Base-by-base conservation (phyloP, 2,888 invertebrate genomes). In the Phengaris alcon region DNA sequence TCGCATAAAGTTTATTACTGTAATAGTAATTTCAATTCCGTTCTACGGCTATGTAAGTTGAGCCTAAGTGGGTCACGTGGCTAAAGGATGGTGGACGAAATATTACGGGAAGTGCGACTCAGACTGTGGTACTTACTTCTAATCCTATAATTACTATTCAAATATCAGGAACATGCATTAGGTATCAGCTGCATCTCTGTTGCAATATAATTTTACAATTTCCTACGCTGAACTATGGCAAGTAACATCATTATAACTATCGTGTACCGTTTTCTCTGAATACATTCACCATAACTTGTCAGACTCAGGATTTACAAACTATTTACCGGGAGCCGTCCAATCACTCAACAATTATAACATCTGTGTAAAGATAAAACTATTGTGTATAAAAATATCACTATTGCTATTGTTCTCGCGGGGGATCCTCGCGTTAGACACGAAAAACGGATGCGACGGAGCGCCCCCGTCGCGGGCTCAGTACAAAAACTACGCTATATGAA, bases 341-440 rank as follows among this genome's bases (percentile, higher is more conserved):
- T 91, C 90, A 92, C 88, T 90, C 88, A 91, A 92, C 90, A 89
- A 92, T 64, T 90, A 85, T 85, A 92, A 91, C 90, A 91, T 81
- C 84, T 87, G 90, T 91, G 91, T 93, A 92, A 89, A 93, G 90
- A 90, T 93, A 93, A 64, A 90, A 88, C 90, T 92, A 92, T 90
- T 88, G 88, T 91, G 89, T 93, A 93, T 93, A 93, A 93, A 93
- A 93, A 93, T 93, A 93, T 92, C 79, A 88, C 88, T 92, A 92
- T 92, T 93, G 91, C 84, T 83, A 80, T 79, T 82, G 82, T 80
- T 78, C 83, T 81, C 83, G 83, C 85, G 86, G 83, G 80, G 80
- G 82, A 81, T 83, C 81, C 82, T 86, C 84, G 88, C 81, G 80
- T 82, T 84, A 83, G 88, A 87, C 86, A 91, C 90, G 88, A 81